A percentile compares a stretch with the other conserved stretches of the same genome.
These are phyloP conservation scores for Helarctos malayanus DNA, from an alignment of 2,797 vertebrate genomes.

Conservation along the genomic window DNA sequence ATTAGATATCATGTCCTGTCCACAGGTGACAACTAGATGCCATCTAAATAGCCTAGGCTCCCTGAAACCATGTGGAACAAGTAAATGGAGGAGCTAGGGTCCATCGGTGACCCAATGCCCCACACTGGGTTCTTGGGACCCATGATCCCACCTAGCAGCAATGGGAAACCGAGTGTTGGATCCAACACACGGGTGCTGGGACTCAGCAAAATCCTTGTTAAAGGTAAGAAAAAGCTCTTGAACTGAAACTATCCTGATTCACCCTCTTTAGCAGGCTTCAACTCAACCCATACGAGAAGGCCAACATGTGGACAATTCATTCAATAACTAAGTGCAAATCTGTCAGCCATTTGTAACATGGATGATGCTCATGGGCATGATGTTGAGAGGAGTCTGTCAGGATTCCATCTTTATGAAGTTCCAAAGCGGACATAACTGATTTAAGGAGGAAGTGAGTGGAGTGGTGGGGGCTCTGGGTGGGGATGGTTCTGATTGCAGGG, in stretches of 20 bases:
- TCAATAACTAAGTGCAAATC: not conserved
- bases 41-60: not conserved
- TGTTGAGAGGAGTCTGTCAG: not conserved
- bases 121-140: not conserved
- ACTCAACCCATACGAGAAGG: not conserved
- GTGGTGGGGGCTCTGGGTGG: too few species aligned
- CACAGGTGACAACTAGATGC: not conserved
- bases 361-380: rapidly evolving
- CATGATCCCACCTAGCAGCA: not conserved
- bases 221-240: not conserved
- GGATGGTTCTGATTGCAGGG: not conserved
- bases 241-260: not conserved
- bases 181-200: not conserved
- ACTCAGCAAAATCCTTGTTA: not conserved
- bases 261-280: not conserved
- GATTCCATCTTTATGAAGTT: not conserved
- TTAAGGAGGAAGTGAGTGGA: not conserved
- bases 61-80: constrained; percentile 15
- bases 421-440: not conserved
- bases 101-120: not conserved
- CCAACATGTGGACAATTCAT: not conserved
- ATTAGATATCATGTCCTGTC: not conserved
- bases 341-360: not conserved
- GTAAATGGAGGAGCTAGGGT: not conserved
- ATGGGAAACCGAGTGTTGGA: not conserved